Evolutionary conservation across 2,797 vertebrate species (phyloP), one percentile per base, ranked within the genome.

Genomic region (Sarcoramphus papa): DNA sequence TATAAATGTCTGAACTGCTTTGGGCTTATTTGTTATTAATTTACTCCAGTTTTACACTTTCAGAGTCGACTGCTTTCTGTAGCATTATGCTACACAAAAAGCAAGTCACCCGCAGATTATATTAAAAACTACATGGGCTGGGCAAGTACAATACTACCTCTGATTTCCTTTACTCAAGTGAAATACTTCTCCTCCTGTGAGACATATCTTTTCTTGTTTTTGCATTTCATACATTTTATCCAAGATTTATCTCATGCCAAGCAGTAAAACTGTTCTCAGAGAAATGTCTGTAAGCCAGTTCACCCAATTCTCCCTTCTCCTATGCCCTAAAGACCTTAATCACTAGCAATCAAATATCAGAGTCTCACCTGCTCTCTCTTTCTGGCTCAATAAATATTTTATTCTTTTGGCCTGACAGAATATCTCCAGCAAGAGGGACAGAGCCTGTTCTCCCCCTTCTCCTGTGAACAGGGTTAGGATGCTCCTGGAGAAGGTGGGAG

Each of bases 141-240:
- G 7, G 12, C 88, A 95, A 62, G 37, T 81, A 65, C 62, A 89
- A 25, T 80, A 83, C 54, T 94, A 88, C 67, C 45, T 80, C 84
- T 92, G 53, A 86, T 93, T 93, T 81, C 47, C 40, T 88, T 88
- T 73, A 59, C 35, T 69, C 14, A 56, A 75, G 76, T 86, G 82
- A 91, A 93, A 85, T 90, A 68, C 20, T 93, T 95, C 93, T 83
- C 28, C 62, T 95, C 83, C 90, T 94, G 63, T 90, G 92, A 96
- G 91, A 90, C 21, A 43, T 79, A 83, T 62, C 62, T 85, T 94
- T 90, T 88, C 69, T 84, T 72, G 9, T 1, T 69, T 93, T 80
- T 92, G 28, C 22, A 93, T 92, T 94, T 94, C 73, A 85, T 68
- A 51, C 33, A 57, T 45, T 88, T 91, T 51, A 63, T 65, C 54